These are phyloP conservation scores for Parotocinclus haroldoi DNA, from an alignment of 2,797 vertebrate species.

Conservation along the genomic window DNA sequence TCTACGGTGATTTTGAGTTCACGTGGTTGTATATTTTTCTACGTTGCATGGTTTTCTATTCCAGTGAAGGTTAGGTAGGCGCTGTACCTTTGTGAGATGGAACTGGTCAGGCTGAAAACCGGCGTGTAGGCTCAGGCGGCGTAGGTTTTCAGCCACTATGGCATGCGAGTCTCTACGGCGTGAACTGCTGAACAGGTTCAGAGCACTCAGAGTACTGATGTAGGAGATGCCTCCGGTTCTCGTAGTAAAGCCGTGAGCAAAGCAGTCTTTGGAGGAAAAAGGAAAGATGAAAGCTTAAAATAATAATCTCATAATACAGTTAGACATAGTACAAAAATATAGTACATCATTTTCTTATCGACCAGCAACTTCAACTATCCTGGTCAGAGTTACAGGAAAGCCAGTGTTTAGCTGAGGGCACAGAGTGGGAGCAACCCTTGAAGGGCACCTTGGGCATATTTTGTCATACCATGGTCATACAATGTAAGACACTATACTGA, in stretches of 20 bases:
- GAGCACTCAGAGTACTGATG: constrained; percentile 79
- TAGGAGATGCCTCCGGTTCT: constrained; percentile 84
- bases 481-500: too few species aligned
- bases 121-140: constrained; percentile 74
- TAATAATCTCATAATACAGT: background rate
- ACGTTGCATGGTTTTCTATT: background rate
- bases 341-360: too few species aligned
- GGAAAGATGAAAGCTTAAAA: background rate
- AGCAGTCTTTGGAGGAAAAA: constrained; percentile 52
- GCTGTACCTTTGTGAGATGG: constrained; percentile 77
- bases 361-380: too few species aligned
- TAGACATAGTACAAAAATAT: too few species aligned
- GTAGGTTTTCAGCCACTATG: constrained; percentile 84
- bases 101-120: constrained; percentile 80
- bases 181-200: constrained; percentile 88
- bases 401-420: too few species aligned
- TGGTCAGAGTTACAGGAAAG: too few species aligned
- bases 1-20: too few species aligned
- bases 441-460: too few species aligned
- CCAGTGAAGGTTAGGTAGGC: background rate
- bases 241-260: constrained; percentile 89
- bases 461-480: too few species aligned
- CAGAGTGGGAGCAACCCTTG: too few species aligned
- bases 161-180: constrained; percentile 76
- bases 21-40: too few species aligned